Evolutionary conservation across 2,888 invertebrate species (phyloP), one percentile per base, ranked within the genome.

Genomic region (Bimastos eiseni): DNA sequence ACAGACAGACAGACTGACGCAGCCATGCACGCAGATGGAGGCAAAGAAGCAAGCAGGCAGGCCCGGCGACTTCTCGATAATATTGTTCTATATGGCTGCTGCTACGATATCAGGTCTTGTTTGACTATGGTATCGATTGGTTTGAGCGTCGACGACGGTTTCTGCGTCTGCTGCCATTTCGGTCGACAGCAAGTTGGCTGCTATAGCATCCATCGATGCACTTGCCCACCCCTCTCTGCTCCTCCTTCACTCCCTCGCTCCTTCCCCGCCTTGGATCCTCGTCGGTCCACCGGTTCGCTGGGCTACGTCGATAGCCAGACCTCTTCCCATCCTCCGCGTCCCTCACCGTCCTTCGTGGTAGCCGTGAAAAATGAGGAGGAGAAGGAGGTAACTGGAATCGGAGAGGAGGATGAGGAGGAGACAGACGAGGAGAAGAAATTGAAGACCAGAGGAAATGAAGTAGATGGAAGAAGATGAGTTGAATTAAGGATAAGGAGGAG

Each of bases 21-120:
- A 70, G 8, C 30, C n/a, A 70, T 3, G n/a, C n/a, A 70, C 0
- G 13, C 70, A 70, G 30, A 70, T 8, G n/a, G 70, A 70, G 30
- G 70, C 70, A 70, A 8, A 70, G 70, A n/a, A n/a, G 70, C 70
- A 70, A 4, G 70, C 30, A 11, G 30, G n/a, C n/a, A 70, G n/a
- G n/a, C 30, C 70, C n/a, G n/a, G n/a, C 70, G 70, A 70, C 70
- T 70, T 70, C 70, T 70, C 70, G 70, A 70, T 70, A n/a, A 70
- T 70, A 70, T 70, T 70, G 70, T 70, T 70, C 70, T 70, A 70
- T 70, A 70, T n/a, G n/a, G 70, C 70, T n/a, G 70, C 70, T 41
- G 41, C 41, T 41, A 15, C 41, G 70, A 70, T 70, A 70, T 70
- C 70, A 70, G 70, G 70, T 70, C 70, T 70, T 70, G 70, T 70